Base-by-base conservation (phyloP, 1,140 invertebrate species). In the Tetranychus urticae region DNA sequence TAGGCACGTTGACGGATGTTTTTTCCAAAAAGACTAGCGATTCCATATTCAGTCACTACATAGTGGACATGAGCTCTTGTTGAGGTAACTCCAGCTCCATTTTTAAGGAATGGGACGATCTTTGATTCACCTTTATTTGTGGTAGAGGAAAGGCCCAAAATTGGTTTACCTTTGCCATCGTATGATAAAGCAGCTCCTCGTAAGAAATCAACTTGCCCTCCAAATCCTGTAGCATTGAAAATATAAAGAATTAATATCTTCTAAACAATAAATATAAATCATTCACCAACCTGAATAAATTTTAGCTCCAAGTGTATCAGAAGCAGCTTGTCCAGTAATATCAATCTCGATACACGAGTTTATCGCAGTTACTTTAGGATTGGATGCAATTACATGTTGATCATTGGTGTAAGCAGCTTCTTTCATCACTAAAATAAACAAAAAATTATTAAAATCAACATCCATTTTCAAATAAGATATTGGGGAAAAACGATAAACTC, bases 261-360 rank as follows among this genome's bases (percentile, higher is more conserved):
- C 8, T 13, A 14, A 10, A 31, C 8, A 31, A 64, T 12, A 35
- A 55, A n/a, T 62, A 45, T 13, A 39, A 55, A 12, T 34, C 62
- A 8, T 31, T 8, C 55, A 33, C 14, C 33, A 52, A 79, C 89
- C 90, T 7, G 89, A 94, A 70, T 85, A 94, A 80, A 96, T 88
- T 58, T 82, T 78, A 3, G 85, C 83, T 60, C 86, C 87, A 69
- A 97, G 92, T 56, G 89, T 92, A 70, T 96, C 91, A 0, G 89
- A 82, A 61, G 81, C 80, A 3, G 94, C 80, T 74, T 96, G 90
- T 1, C 91, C 91, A 2, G 89, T 92, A 14, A 97, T 74, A 72
- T 96, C 91, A 0, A 96, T 82, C 74, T 96, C 90, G 66, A 96
- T 90, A 70, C 86, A 90, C 0, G 89, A 94, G 74, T 96, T 96